These are phyloP conservation scores for Laodelphax striatellus DNA, from an alignment of 1,140 invertebrate species.

Conservation along the genomic window DNA sequence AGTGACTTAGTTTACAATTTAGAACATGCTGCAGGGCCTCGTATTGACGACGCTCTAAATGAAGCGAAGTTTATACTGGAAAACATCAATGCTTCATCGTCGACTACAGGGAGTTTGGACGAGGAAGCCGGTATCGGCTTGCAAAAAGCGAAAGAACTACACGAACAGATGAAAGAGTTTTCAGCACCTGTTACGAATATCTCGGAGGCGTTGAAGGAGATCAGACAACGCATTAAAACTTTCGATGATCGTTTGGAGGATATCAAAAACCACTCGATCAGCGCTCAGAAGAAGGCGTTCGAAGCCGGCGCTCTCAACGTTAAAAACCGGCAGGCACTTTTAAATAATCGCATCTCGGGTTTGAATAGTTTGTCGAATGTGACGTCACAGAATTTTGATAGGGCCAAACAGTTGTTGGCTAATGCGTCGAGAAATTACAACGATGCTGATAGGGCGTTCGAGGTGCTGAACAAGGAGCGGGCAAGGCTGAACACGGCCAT, in stretches of 20 bases:
- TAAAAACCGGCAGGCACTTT: constrained; percentile 29
- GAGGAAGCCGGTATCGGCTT: constrained; percentile 41
- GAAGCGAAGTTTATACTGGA: constrained; percentile 59
- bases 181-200: constrained; percentile 51
- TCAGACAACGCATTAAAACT: constrained; percentile 44
- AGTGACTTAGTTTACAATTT: constrained; percentile 19
- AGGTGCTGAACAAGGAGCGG: not conserved
- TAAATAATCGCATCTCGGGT: not conserved
- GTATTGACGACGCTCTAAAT: constrained; percentile 60
- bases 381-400: not conserved
- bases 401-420: no score
- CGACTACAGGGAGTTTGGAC: constrained; percentile 12
- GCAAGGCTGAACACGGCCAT: not conserved
- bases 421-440: no score
- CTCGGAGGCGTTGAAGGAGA: constrained; percentile 36
- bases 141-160: constrained; percentile 47
- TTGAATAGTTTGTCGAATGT: not conserved
- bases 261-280: constrained; percentile 50
- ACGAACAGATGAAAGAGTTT: constrained; percentile 50
- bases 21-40: constrained; percentile 37
- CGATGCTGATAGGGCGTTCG: no score
- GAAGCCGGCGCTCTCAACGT: constrained; percentile 49
- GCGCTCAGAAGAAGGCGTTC: constrained; percentile 44
- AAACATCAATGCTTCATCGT: constrained; percentile 35
- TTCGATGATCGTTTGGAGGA: constrained; percentile 59